Evolutionary conservation across 1,140 invertebrate species (phyloP), one percentile per base, ranked within the genome.

Genomic region (Leguminivora glycinivorella): DNA sequence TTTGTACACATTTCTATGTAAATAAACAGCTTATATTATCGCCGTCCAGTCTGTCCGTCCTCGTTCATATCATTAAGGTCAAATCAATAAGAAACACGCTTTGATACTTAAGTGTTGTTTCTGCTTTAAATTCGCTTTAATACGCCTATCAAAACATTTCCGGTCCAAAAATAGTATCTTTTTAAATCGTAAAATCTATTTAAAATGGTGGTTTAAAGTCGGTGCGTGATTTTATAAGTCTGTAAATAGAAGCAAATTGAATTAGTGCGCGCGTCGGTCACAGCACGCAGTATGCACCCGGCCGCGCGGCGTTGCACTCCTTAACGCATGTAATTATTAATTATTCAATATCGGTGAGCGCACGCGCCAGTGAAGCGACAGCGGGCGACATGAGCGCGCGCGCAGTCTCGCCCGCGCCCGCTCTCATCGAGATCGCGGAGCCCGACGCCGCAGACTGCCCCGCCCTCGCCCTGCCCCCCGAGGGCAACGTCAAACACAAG

Each of bases 401-500:
- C 75, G 81, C 69, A 52, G 17, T 19, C 69, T 25, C 56, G 47
- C 78, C 70, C 73, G 69, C 56, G 47, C 78, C 70, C 73, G 69
- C 82, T 80, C 66, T 71, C 68, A 85, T 87, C 66, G 81, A 89
- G 68, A 83, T 90, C 66, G 74, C 84, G 25, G 85, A 87, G 60
- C 83, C 88, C 6, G 74, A 72, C 66, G 80, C 83, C 63, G 83
- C 78, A 31, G 77, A 84, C 74, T 84, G 80, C 71, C 73, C 74
- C 66, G 25, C 79, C 71, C 66, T 72, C 34, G 74, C 80, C 10
- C 79, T 85, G 17, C 83, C 83, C 56, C 86, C 83, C 2, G 87
- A 91, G 72, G 85, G 83, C 67, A 87, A 87, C 78, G 81, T 84
- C 47, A 87, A 83, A 70, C 75, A 83, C 68, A 79, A 77, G 56